Base-by-base conservation (phyloP, 64 coral and sea anemone species). In the Cladopsammia gracilis region DNA sequence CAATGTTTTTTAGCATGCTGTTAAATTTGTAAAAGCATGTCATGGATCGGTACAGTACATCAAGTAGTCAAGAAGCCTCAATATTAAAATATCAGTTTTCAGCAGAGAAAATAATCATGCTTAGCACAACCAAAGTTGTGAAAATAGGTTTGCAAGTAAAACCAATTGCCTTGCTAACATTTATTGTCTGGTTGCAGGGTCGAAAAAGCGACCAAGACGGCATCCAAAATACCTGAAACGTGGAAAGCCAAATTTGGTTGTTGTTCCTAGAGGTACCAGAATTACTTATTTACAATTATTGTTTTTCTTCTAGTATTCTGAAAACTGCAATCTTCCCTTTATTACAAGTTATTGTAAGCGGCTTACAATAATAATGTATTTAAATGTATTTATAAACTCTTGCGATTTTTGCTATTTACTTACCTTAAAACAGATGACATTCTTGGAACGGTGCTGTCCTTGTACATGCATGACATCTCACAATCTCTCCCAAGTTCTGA, bases 211-310 rank as follows among this genome's bases (percentile, higher is more conserved):
- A 14, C 52, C 11, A 83, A 64, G 78, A 47, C 68, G 15, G 6
- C 53, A 43, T 45, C 89, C 89, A 15, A 61, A 5, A 43, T 91
- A 91, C 53, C 54, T 91, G 3, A 83, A 42, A 5, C 20, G 42
- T 47, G 89, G 89, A 83, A 83, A 58, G 47, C 89, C 89, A 74
- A 91, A 91, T 48, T 60, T 91, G 44, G 20, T 91, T 3, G 53
- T 91, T 71, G 78, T 91, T 75, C 78, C 89, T 18, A 71, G 83
- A 83, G 79, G 89, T 91, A 71, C 42, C 54, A 48, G 43, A 14
- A 4, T 16, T 51, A 48, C 18, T 15, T 13, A 3, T 25, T 2
- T 76, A 34, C 34, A 34, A 34, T 88, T 62, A 61, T 25, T 58
- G 2, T 62, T 15, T 43, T 26, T 73, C 7, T 26, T 16, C 19